Evolutionary conservation across 2,113 vertebrate species (phyloP), one percentile per base, ranked within the genome.

Genomic region (Gallinago paraguaiae): DNA sequence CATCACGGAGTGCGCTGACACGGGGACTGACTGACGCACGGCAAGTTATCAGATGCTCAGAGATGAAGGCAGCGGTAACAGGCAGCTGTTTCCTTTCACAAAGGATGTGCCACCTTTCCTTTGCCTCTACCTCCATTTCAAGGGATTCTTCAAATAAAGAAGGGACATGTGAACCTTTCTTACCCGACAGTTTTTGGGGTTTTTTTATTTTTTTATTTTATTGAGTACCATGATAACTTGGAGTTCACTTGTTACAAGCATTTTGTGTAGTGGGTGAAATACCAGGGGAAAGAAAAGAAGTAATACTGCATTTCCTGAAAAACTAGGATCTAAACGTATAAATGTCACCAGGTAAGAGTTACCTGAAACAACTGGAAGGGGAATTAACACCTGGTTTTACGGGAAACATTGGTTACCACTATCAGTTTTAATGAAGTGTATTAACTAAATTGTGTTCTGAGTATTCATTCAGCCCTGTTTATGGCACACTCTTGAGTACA

Each of bases 401-500:
- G 92, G 95, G 97, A 96, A 97, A 71, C 96, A 92, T 93, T 83
- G 95, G 97, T 97, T 96, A 97, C 97, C 90, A 88, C 97, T 96
- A 97, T 98, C 97, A 94, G 96, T 98, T 98, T 97, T 98, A 98
- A 98, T 97, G 98, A 98, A 97, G 94, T 96, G 96, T 97, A 97
- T 97, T 98, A 97, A 97, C 97, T 97, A 98, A 98, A 98, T 97
- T 97, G 97, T 96, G 98, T 97, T 97, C 97, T 84, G 97, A 97
- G 98, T 96, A 96, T 97, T 98, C 97, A 97, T 97, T 97, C 97
- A 95, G 97, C 77, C 56, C 97, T 95, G 97, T 99, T 99, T 99
- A 99, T 97, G 98, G 98, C 97, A 96, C 77, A 97, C 99, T 99
- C 98, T 99, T 96, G 98, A 98, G 98, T 98, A 98, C 98, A 98